phyloP scores from a whole-genome alignment of 1,140 invertebrate species.

The Holotrichia oblita region DNA sequence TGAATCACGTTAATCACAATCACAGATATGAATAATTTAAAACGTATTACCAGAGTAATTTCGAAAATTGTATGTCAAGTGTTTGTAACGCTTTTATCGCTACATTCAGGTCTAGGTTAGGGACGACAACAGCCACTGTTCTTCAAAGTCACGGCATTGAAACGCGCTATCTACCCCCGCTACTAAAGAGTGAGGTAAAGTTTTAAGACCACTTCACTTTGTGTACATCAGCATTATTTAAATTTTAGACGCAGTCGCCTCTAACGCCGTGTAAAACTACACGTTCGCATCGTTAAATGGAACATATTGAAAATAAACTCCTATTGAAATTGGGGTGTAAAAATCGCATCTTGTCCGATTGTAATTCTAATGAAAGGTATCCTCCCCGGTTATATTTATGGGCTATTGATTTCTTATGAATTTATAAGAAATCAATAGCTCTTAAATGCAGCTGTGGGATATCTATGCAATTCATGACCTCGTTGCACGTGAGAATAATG shows the following conservation, averaged over 20 bases:
- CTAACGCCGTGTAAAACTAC: neutral
- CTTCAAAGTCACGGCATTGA: conserved; percentile 19
- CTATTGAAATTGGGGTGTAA: no score
- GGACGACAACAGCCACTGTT: conserved; percentile 6
- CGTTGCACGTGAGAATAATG: neutral
- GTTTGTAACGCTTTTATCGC: conserved; percentile 47
- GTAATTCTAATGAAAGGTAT: neutral
- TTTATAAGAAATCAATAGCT: neutral
- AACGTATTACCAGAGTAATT: neutral
- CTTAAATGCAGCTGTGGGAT: neutral
- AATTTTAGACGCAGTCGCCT: conserved; percentile 11
- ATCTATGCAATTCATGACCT: neutral
- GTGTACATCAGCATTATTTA: conserved; percentile 62
- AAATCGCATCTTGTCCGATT: neutral
- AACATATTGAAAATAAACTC: neutral
- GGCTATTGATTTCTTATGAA: neutral
- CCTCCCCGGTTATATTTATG: neutral
- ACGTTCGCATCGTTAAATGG: neutral
- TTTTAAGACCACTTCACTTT: conserved; percentile 55
- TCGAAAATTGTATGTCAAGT: conserved; percentile 33
- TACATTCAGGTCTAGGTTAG: conserved; percentile 53
- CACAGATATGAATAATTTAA: neutral
- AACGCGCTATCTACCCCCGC: neutral
- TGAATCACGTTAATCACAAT: no score
- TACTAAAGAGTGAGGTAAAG: neutral